Base-by-base conservation (phyloP, 2,797 vertebrate species). In the Cuculus canorus region DNA sequence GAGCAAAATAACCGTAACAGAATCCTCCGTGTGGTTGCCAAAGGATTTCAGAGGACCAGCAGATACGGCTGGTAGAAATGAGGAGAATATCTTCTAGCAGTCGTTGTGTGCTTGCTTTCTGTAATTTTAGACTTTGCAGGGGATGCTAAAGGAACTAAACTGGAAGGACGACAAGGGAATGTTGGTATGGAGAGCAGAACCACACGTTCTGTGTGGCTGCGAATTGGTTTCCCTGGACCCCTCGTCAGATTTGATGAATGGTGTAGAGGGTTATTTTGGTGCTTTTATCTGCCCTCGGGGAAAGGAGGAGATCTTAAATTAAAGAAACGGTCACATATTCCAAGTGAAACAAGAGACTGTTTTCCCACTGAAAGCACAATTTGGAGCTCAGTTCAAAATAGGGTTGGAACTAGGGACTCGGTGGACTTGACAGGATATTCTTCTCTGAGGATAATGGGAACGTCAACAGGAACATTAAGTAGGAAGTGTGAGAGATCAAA, bases 401-500 rank as follows among this genome's bases (percentile, higher is more conserved):
- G 33, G 30, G 1, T 7, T 53, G 68, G 37, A 72, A 72, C 33
- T 8, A 37, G 60, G 66, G 88, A 3, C 70, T 61, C 73, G 9
- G 69, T 45, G 78, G 82, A 19, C 45, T 80, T 76, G 30, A 22
- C 50, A 56, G 88, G 77, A 35, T 76, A 79, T 88, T 89, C 90
- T 72, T 76, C 83, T 85, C 39, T 28, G 52, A 91, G 92, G 88
- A 90, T 86, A 93, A 92, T 64, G 91, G 94, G 93, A 91, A 91
- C 2, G 11, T 89, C 94, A 92, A 72, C 86, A 56, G 94, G 76
- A 91, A 93, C 85, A 21, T 83, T 61, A 93, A 95, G 93, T 92
- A 76, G 93, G 94, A 95, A 92, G 88, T 65, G 91, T 65, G 85
- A 88, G 85, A 94, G 92, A 95, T 96, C 82, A 21, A 63, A 93